Conservation (phyloP, 64 coral and sea anemone genomes). For the Acropora tenuis region DNA sequence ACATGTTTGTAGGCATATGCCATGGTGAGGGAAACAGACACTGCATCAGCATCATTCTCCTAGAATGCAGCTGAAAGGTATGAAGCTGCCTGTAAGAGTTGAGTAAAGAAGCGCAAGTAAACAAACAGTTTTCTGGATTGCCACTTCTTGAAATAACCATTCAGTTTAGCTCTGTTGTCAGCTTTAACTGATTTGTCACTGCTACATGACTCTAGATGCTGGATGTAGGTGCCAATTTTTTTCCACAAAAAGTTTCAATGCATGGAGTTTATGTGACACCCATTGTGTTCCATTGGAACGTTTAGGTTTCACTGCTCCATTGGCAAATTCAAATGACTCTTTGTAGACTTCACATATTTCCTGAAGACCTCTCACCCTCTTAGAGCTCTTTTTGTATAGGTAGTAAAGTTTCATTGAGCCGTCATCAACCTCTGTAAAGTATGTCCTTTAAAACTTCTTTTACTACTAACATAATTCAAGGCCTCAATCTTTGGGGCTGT, state of each 20-base stretch:
- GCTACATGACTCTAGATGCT: constrained; percentile 30
- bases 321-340: constrained; percentile 36
- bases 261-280: constrained; percentile 52
- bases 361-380: constrained; percentile 44
- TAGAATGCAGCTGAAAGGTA: background rate
- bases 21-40: background rate
- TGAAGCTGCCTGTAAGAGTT: background rate
- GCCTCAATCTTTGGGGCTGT: background rate
- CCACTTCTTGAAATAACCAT: constrained; percentile 56
- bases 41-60: background rate
- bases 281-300: constrained; percentile 48
- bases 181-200: constrained; percentile 55
- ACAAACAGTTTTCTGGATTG: constrained; percentile 37
- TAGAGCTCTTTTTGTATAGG: constrained; percentile 66
- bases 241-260: constrained; percentile 59
- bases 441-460: constrained; percentile 52
- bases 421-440: constrained; percentile 66
- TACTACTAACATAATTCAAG: background rate
- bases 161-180: constrained; percentile 43
- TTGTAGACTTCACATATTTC: constrained; percentile 45
- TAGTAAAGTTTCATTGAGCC: constrained; percentile 40
- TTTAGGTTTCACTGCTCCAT: constrained; percentile 62
- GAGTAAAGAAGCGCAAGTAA: background rate
- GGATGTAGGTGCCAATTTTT: constrained; percentile 37
- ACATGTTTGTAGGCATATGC: background rate